Evolutionary conservation across 30 jellyfish, hydroid and myxozoan genomes (phyloP).

Genomic region (Morbakka virulenta): DNA sequence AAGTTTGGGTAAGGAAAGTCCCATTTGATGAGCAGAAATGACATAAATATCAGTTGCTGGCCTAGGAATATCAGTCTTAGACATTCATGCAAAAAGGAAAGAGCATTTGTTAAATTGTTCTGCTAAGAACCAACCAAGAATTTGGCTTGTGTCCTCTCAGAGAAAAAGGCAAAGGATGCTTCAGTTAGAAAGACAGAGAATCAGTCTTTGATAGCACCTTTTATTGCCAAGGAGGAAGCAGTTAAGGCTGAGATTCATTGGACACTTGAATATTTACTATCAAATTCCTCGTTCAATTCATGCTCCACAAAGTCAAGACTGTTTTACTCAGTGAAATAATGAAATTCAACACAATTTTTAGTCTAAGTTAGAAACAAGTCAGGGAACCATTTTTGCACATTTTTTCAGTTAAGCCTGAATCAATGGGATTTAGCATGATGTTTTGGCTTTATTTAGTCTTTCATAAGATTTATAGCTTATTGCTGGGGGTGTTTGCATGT

Average conservation of each 20-base stretch:
- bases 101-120: neutral
- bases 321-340: no score
- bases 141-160: neutral
- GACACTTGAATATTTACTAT: slow-evolving; percentile 1
- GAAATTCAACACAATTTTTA: no score
- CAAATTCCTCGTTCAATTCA: slow-evolving; percentile 1
- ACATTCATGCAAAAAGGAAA: slow-evolving; percentile 4
- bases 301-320: neutral
- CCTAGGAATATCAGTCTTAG: slow-evolving; percentile 11
- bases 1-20: no score
- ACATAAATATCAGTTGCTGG: no score
- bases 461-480: no score
- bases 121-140: neutral
- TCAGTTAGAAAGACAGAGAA: neutral
- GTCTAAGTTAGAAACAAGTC: no score
- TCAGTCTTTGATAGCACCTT: neutral
- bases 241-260: neutral
- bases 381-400: no score
- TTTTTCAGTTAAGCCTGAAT: no score
- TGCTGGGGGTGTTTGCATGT: no score
- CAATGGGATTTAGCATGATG: no score
- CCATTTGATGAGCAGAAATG: no score
- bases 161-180: slow-evolving; percentile 4
- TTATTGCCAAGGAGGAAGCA: slow-evolving; percentile 3
- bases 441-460: no score